These are phyloP conservation scores for Bufo gargarizans DNA, from an alignment of 2,113 vertebrate genomes.

Conservation along the genomic window DNA sequence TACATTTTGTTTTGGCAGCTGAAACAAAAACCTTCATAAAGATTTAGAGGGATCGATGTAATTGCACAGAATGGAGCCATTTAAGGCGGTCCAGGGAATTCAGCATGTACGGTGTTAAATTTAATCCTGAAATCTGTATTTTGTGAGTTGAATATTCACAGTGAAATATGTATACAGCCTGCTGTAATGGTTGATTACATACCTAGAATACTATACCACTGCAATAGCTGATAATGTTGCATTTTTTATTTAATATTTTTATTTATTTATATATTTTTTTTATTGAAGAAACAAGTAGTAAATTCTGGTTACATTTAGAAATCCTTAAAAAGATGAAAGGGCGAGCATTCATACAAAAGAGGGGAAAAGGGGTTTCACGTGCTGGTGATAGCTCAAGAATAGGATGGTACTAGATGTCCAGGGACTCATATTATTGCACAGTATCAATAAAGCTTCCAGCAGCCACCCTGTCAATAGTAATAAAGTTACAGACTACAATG, in stretches of 20 bases:
- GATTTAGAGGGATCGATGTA: neutral
- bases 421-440: neutral
- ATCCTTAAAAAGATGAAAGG: neutral
- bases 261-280: neutral
- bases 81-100: neutral
- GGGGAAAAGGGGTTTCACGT: neutral
- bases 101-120: neutral
- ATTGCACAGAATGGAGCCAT: neutral
- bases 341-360: neutral
- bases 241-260: neutral
- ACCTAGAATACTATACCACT: no score
- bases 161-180: neutral
- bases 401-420: neutral
- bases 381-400: neutral
- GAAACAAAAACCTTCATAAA: neutral
- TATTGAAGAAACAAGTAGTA: neutral
- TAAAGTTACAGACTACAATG: slow-evolving; percentile 29
- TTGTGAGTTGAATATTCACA: neutral
- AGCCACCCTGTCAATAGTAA: slow-evolving; percentile 36
- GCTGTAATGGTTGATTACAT: no score
- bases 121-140: neutral
- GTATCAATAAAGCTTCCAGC: slow-evolving; percentile 45
- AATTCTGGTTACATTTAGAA: neutral
- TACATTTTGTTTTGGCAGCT: neutral
- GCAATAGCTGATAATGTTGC: neutral